A percentile compares a stretch with the other conserved stretches of the same genome.
Conservation (phyloP, 92 coral and sea anemone species). For the Umimayanthus kanabou region DNA sequence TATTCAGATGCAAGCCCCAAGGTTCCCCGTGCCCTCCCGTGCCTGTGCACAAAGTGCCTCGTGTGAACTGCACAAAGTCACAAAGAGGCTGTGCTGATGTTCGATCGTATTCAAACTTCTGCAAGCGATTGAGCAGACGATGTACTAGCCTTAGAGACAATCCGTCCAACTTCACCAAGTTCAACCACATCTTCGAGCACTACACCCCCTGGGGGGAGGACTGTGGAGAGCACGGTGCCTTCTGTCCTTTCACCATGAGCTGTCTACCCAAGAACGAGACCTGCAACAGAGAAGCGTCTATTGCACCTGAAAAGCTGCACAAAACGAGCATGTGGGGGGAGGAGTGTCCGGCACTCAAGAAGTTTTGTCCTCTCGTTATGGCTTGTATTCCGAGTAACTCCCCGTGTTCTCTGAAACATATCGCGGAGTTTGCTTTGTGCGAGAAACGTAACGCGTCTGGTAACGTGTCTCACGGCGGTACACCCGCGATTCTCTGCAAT, state of each 20-base stretch:
- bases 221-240: slow-evolving; percentile 14
- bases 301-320: not conserved
- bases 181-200: not conserved
- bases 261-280: slow-evolving; percentile 17
- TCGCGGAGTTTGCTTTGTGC: slow-evolving; percentile 11
- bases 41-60: not conserved
- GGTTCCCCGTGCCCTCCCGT: not conserved
- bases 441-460: slow-evolving; percentile 16
- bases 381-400: slow-evolving; percentile 1
- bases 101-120: not conserved
- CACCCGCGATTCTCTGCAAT: slow-evolving; percentile 18
- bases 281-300: not conserved
- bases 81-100: slow-evolving; percentile 23
- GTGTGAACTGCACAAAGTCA: slow-evolving; percentile 15
- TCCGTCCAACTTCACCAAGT: slow-evolving; percentile 14
- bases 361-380: slow-evolving; percentile 38
- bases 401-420: slow-evolving; percentile 8
- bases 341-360: slow-evolving; percentile 3
- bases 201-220: slow-evolving; percentile 39
- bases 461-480: not conserved
- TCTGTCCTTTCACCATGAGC: slow-evolving; percentile 23
- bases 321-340: slow-evolving; percentile 22
- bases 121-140: not conserved
- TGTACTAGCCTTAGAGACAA: not conserved
- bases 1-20: slow-evolving; percentile 9